Base-by-base conservation (phyloP, 2,888 invertebrate genomes). In the Chalcis sispes region DNA sequence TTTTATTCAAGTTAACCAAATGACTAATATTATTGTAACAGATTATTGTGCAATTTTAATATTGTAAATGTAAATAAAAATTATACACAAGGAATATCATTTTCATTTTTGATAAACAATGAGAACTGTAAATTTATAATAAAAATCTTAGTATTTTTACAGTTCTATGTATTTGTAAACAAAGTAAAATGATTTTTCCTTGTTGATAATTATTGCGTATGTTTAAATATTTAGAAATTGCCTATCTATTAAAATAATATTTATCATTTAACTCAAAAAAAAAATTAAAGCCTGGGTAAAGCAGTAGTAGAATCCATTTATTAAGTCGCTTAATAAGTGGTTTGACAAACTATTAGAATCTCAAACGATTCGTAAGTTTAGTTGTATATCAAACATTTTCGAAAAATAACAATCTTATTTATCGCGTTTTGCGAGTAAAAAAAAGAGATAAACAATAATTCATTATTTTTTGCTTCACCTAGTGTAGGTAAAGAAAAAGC, bases 321-420 rank as follows among this genome's bases (percentile, higher is more conserved):
- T 27, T 20, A 50, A 69, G 59, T 61, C 20, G 42, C 27, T 54
- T 27, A 48, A 13, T 13, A 13, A 64, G 69, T 8, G 42, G 36
- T 27, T 62, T 65, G 52, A 58, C 65, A 32, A 76, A 46, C 29
- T 50, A 80, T 79, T 82, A 79, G 81, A 82, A 83, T 83, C 81
- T 81, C 81, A 77, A 81, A 81, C 80, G 79, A 83, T 81, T 82
- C 80, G 74, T 74, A 79, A 69, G 78, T 77, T 80, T 80, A 79
- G 73, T 79, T 81, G 66, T 80, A 62, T 73, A 71, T 67, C 36
- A 27, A 72, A 67, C 67, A 67, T 67, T 64, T 72, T 77, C 29
- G 64, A 66, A 52, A 52, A 50, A 52, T 76, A 64, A 69, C 65
- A 70, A 72, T 71, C 20, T 81, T 80, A 80, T 79, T 81, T 81